phyloP scores from a whole-genome alignment of 2,113 vertebrate genomes.

The Nestor notabilis region DNA sequence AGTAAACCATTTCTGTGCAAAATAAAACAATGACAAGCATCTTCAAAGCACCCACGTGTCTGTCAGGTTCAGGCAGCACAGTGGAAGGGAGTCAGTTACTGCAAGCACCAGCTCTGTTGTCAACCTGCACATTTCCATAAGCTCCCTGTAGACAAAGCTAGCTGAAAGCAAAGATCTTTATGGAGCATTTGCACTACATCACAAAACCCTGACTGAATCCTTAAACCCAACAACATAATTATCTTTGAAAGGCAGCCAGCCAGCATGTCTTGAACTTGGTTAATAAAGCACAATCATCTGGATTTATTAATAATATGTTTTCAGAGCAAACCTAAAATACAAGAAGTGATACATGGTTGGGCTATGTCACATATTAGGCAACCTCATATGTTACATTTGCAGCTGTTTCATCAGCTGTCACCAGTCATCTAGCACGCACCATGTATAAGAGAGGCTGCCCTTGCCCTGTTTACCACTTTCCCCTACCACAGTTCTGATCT shows the following conservation, averaged over 20 bases:
- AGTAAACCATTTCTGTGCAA: not conserved
- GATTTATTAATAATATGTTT: not conserved
- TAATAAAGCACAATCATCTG: not conserved
- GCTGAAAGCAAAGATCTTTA: not conserved
- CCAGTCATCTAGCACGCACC: not conserved
- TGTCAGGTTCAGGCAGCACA: not conserved
- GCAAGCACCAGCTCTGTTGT: not conserved
- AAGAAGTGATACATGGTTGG: not conserved
- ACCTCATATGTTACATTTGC: not conserved
- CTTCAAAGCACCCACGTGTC: not conserved
- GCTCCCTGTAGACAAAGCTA: not conserved
- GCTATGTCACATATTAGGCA: not conserved
- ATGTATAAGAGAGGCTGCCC: not conserved
- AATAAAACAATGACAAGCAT: not conserved
- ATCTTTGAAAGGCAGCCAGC: not conserved
- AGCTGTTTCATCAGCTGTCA: conserved; percentile 48
- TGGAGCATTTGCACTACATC: not conserved
- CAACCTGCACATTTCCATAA: accelerated
- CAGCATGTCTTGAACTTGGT: not conserved
- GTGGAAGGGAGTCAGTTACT: not conserved
- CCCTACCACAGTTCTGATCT: not conserved
- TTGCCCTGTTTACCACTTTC: not conserved
- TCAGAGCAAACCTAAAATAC: conserved; percentile 9
- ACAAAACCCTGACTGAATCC: accelerated
- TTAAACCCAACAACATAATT: not conserved